Evolutionary conservation across 2,888 invertebrate genomes (phyloP), one percentile per base, ranked within the genome.

Genomic region (Prostheceraeus crozeri): DNA sequence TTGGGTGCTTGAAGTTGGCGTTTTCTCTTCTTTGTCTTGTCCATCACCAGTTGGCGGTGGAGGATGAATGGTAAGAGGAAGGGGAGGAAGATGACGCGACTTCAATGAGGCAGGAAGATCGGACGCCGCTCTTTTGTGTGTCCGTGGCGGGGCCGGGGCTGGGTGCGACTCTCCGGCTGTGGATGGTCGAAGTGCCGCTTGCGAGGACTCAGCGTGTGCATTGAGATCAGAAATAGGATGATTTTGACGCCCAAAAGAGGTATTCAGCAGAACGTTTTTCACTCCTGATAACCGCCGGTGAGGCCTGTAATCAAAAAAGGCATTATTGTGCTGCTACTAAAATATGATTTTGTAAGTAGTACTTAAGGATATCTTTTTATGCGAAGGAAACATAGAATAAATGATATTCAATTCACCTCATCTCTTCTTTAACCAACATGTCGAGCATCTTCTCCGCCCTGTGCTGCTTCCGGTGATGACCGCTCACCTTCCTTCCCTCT

Each of bases 111-210:
- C 87, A 70, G 8, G 8, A 6, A 6, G 14, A 40, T 81, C 81
- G 31, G 80, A 80, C 35, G 77, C 83, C 61, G 87, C 87, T 68
- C 89, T 81, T 75, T 86, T 85, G 77, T 88, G 88, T 6, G 86
- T 85, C 28, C 23, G 23, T 31, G 27, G 21, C 57, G 36, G 54
- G 19, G 19, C 10, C 21, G n/a, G 11, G 55, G 55, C 10, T 28
- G 19, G 35, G 8, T 63, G 45, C 4, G 63, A 45, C 2, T 45
- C 35, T 3, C 65, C 57, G 54, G 62, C 55, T 57, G 45, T 55
- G 25, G 77, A 57, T 73, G 69, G 61, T n/a, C n/a, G n/a, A n/a
- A n/a, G n/a, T n/a, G n/a, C n/a, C n/a, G n/a, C n/a, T n/a, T n/a
- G n/a, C n/a, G n/a, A n/a, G n/a, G n/a, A n/a, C n/a, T n/a, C n/a